A percentile compares a stretch with the other conserved stretches of the same genome.
Evolutionary conservation across 2,797 vertebrate genomes (phyloP).

Genomic region (Meriones psammophilus): DNA sequence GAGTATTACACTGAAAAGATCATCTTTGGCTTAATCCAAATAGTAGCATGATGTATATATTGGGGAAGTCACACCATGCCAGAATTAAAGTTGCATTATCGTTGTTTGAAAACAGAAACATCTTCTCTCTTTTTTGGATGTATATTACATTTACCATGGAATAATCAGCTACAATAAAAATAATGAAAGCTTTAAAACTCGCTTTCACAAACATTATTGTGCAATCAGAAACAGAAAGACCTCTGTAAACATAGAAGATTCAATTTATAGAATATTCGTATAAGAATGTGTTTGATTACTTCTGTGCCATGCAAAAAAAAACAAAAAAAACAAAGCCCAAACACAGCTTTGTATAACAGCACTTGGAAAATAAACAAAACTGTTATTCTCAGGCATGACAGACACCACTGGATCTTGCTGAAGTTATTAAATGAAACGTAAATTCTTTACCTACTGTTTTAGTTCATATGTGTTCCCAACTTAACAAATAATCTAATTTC

Average conservation of each 20-base stretch:
- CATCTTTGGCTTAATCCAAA: background rate
- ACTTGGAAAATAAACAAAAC: background rate
- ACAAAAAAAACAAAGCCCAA: background rate
- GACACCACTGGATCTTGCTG: background rate
- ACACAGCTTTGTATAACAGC: background rate
- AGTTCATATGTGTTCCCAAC: background rate
- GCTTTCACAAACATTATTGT: background rate
- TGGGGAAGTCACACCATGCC: background rate
- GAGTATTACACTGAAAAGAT: background rate
- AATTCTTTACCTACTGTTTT: background rate
- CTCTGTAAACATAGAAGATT: background rate
- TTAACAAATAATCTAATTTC: background rate
- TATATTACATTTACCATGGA: background rate
- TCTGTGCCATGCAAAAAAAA: background rate
- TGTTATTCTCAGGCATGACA: background rate
- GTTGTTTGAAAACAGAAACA: background rate
- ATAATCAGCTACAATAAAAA: background rate
- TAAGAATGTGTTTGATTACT: background rate
- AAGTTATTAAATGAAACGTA: background rate
- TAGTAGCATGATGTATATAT: background rate
- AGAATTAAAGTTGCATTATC: background rate
- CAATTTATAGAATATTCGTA: background rate
- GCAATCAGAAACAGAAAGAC: background rate
- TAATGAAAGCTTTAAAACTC: background rate
- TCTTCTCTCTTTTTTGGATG: background rate